phyloP scores from a whole-genome alignment of 2,888 invertebrate genomes.

The Dicyrtomina minuta region DNA sequence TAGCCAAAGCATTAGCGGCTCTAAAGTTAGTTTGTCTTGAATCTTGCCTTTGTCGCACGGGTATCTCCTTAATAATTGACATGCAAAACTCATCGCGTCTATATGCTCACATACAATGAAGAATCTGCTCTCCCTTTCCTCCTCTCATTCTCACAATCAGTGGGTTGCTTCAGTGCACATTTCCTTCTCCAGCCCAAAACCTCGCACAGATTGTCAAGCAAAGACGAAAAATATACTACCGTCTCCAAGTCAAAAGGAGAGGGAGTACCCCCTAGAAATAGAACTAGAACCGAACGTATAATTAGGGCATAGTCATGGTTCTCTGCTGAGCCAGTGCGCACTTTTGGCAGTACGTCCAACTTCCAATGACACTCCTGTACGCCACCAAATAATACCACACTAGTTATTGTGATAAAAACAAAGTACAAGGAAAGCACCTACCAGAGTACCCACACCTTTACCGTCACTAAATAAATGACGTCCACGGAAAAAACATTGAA shows the following conservation, averaged over 20 bases:
- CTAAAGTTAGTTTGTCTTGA: not conserved
- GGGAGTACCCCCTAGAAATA: not conserved
- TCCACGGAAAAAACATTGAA: no score
- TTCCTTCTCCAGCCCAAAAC: not conserved
- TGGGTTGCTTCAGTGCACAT: constrained; percentile 1
- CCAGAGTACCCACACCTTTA: no score
- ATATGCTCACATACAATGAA: not conserved
- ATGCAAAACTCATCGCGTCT: constrained; percentile 22
- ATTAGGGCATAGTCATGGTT: no score
- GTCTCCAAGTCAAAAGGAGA: no score
- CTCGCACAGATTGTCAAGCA: not conserved
- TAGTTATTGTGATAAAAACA: no score
- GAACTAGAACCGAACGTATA: not conserved
- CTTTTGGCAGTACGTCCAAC: no score
- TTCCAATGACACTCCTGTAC: no score
- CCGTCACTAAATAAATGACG: no score
- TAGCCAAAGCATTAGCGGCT: not conserved
- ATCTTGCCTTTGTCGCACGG: not conserved
- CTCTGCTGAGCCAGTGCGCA: no score
- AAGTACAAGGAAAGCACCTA: no score
- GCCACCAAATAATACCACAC: no score
- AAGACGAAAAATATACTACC: no score
- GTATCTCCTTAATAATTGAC: constrained; percentile 6
- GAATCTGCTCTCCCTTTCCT: constrained; percentile 1
- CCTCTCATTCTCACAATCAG: not conserved